Evolutionary conservation across 1,140 invertebrate genomes (phyloP), one percentile per base, ranked within the genome.

Genomic region (Pseudobourletiella spinata): DNA sequence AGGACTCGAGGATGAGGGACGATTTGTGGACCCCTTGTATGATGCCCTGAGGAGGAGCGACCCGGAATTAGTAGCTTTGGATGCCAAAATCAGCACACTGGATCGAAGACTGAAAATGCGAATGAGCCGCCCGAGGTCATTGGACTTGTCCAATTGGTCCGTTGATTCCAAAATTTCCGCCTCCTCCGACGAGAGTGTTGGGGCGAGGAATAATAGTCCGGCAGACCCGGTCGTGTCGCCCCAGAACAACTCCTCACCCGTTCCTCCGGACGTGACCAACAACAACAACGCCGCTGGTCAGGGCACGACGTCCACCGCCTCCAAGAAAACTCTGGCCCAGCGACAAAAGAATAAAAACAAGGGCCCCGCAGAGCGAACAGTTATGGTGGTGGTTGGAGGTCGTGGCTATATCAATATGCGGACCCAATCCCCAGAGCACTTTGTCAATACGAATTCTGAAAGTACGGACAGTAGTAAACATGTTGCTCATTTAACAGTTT

Each of bases 311-410:
- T 78, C 65, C 61, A 66, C 64, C 22, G 62, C 72, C n/a, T 48
- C 48, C 3, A 64, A 58, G 28, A 68, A 65, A 43, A 66, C 63
- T 2, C 46, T 61, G 16, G 42, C 25, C n/a, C 39, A 61, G 51
- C 14, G 18, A 8, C 39, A 48, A 28, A 63, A 61, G 15, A 39
- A 42, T 16, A 55, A 60, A 30, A 64, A 56, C 18, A 69, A 67
- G 35, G 44, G 35, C 16, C 30, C 35, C 20, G 39, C 57, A 32
- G 66, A 63, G 39, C 76, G 87, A 62, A 93, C 90, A 0, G 83
- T 93, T 26, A 81, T 94, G 2, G 90, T 89, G 0, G 73, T 94
- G 15, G 89, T 89, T 78, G 91, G 90, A 3, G 91, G 90, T 3
- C 79, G 88, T 8, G 91, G 90, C 2, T 95, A 94, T 71, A 82